Conservation (phyloP, 2,888 invertebrate species). For the Erebia ligea region DNA sequence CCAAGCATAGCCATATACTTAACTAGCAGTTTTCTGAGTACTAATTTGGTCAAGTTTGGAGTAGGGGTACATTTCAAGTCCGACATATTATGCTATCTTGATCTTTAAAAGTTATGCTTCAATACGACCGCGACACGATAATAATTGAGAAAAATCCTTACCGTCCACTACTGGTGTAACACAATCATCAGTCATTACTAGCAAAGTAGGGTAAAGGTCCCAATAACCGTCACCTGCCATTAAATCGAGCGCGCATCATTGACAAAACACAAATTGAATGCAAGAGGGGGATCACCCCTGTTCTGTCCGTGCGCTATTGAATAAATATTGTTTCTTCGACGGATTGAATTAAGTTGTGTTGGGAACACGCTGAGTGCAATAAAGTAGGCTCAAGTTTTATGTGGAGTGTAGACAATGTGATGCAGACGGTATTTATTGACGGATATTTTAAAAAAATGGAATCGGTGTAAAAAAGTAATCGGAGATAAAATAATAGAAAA, state of each 20-base stretch:
- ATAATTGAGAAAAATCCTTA: conserved; percentile 9
- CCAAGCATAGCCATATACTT: too few relatives aligned
- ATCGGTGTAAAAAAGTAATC: too few relatives aligned
- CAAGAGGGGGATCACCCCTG: conserved; percentile 45
- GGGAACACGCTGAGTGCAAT: conserved; percentile 31
- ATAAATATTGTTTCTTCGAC: conserved; percentile 56
- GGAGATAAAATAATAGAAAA: too few relatives aligned
- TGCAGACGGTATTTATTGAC: neutral
- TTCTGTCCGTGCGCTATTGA: conserved; percentile 45
- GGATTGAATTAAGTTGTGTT: conserved; percentile 42
- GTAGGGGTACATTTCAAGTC: too few relatives aligned
- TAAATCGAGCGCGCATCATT: conserved; percentile 76
- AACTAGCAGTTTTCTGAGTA: too few relatives aligned
- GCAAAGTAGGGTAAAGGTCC: conserved; percentile 35
- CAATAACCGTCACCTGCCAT: conserved; percentile 72
- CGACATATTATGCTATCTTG: too few relatives aligned
- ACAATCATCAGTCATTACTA: conserved; percentile 22
- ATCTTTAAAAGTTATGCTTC: too few relatives aligned
- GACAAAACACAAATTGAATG: conserved; percentile 71
- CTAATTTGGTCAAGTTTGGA: too few relatives aligned
- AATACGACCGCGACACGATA: too few relatives aligned
- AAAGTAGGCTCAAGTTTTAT: conserved; percentile 29
- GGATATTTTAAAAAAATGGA: neutral
- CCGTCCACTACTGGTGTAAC: conserved; percentile 8
- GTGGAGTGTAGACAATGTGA: neutral